These are phyloP conservation scores for Drosophila lacertosa DNA, from an alignment of 1,140 invertebrate genomes.

Conservation along the genomic window DNA sequence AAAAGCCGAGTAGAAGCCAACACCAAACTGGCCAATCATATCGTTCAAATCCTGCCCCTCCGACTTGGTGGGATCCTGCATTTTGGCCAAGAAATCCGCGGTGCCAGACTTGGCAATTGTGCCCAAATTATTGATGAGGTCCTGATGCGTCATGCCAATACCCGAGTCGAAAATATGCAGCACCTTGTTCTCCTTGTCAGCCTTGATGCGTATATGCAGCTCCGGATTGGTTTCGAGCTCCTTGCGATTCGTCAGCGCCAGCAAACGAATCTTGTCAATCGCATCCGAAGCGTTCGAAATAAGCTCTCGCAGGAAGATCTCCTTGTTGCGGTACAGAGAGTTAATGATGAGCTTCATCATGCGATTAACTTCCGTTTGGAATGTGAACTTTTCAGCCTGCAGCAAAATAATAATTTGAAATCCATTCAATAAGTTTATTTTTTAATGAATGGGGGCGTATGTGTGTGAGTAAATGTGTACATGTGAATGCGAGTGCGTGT, in stretches of 20 bases:
- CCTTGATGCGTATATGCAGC: constrained; percentile 96
- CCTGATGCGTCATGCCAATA: constrained; percentile 98
- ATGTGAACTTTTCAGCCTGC: constrained; percentile 94
- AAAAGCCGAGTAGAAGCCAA: constrained; percentile 99
- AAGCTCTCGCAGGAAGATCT: constrained; percentile 98
- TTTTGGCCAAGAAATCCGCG: constrained; percentile 97
- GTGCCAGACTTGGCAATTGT: constrained; percentile 99
- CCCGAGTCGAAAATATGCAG: constrained; percentile 98
- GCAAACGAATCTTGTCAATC: constrained; percentile 96
- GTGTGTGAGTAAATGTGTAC: neutral
- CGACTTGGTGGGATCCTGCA: constrained; percentile 89
- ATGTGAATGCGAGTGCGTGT: neutral
- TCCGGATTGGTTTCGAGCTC: constrained; percentile 92
- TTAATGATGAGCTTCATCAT: constrained; percentile 99
- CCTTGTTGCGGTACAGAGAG: constrained; percentile 98
- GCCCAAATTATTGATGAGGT: constrained; percentile 98
- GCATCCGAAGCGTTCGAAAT: constrained; percentile 99
- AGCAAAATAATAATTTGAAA: constrained; percentile 1
- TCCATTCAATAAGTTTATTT: neutral
- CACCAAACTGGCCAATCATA: constrained; percentile 98
- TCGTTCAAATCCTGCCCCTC: constrained; percentile 88
- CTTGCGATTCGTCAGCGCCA: constrained; percentile 94
- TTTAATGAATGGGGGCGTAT: neutral
- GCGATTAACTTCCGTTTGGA: constrained; percentile 98
- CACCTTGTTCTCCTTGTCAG: constrained; percentile 97